Conservation (phyloP, 1,140 invertebrate genomes). For the Apocrypta bakeri region DNA sequence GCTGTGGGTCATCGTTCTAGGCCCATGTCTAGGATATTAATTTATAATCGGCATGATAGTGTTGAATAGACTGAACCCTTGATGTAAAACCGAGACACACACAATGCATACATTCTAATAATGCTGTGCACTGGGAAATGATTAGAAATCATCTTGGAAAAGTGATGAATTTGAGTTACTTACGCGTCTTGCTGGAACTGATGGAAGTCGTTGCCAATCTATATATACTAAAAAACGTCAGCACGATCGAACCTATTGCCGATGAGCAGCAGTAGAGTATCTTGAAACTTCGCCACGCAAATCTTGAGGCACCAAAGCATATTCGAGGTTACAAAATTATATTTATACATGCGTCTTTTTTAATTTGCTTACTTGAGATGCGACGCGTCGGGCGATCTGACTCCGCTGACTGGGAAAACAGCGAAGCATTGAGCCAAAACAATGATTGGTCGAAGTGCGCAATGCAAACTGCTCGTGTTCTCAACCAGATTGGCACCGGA, state of each 20-base stretch:
- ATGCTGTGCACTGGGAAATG: no score
- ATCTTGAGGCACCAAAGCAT: slow-evolving; percentile 59
- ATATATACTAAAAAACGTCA: slow-evolving; percentile 63
- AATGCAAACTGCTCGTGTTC: slow-evolving; percentile 66
- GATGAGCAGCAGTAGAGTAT: slow-evolving; percentile 66
- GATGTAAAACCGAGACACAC: no score
- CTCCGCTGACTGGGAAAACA: slow-evolving; percentile 71
- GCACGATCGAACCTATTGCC: slow-evolving; percentile 55
- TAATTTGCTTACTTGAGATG: slow-evolving; percentile 65
- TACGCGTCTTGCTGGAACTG: slow-evolving; percentile 70
- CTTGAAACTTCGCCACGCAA: slow-evolving; percentile 69
- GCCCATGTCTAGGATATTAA: no score
- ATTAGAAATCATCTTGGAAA: no score
- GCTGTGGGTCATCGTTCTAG: no score
- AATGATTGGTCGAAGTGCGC: slow-evolving; percentile 70
- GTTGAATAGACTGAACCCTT: no score
- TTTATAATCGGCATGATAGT: no score
- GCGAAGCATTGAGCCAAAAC: slow-evolving; percentile 72
- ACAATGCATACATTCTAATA: no score
- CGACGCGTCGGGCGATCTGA: slow-evolving; percentile 65
- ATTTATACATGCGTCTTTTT: no score
- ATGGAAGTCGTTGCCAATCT: slow-evolving; percentile 62
- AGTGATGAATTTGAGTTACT: slow-evolving; percentile 25
- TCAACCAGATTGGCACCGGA: slow-evolving; percentile 22
- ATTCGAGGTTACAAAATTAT: not conserved